Conservation (phyloP, 2,113 vertebrate genomes). For the Lipotes vexillifer region DNA sequence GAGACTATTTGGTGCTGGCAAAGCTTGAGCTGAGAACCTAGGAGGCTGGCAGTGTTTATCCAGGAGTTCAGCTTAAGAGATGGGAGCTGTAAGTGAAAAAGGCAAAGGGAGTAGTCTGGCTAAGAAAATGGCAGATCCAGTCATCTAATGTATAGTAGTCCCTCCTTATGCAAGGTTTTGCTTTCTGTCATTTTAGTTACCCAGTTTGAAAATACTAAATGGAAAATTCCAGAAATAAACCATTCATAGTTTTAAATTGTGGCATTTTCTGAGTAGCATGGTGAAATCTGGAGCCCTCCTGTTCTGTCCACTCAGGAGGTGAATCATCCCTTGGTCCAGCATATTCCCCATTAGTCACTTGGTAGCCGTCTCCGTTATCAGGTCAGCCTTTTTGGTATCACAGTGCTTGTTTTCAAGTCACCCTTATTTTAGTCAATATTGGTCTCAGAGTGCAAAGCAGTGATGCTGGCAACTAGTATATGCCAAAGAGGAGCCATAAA, state of each 20-base stretch:
- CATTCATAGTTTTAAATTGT: not conserved
- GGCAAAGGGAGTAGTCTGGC: not conserved
- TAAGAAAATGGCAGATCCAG: not conserved
- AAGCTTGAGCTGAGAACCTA: not conserved
- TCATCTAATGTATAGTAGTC: not conserved
- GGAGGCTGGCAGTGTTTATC: not conserved
- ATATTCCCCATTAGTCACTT: not conserved
- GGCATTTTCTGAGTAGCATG: not conserved
- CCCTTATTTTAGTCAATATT: not conserved
- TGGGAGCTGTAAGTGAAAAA: not conserved
- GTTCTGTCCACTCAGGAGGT: not conserved
- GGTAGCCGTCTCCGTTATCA: not conserved
- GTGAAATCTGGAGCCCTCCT: not conserved
- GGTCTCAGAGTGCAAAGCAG: not conserved
- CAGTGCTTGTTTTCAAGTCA: not conserved
- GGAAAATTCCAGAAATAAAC: not conserved
- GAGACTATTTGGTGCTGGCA: not conserved
- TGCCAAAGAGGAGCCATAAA: not conserved
- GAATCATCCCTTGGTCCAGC: not conserved
- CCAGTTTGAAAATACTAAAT: not conserved
- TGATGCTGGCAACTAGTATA: not conserved
- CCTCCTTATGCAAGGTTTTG: not conserved
- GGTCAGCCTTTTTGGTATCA: not conserved
- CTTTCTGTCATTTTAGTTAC: not conserved
- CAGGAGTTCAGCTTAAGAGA: not conserved